A percentile compares a stretch with the other conserved stretches of the same genome.
Evolutionary conservation across 2,797 vertebrate species (phyloP).

Genomic region (Chaetodon trifasciatus): DNA sequence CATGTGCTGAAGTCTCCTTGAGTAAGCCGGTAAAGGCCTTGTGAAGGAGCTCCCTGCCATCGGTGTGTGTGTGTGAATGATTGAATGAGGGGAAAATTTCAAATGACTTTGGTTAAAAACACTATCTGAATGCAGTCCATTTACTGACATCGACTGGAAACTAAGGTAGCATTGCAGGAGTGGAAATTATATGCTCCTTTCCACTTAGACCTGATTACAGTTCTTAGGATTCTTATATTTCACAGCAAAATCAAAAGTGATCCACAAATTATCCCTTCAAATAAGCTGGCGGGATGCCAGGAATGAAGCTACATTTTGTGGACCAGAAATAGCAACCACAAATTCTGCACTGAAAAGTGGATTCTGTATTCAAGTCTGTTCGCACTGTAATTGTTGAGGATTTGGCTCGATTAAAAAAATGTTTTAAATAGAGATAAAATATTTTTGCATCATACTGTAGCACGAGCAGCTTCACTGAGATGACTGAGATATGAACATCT

Average conservation of each 20-base stretch:
- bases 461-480: neutral
- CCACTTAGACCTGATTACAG: slow-evolving; percentile 15
- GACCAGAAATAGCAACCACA: slow-evolving; percentile 6
- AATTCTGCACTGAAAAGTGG: slow-evolving; percentile 30
- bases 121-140: slow-evolving; percentile 6
- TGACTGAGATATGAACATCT: neutral
- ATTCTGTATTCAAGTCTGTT: slow-evolving; percentile 5
- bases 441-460: neutral
- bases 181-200: slow-evolving; percentile 23
- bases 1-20: too few species aligned
- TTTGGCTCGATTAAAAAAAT: neutral
- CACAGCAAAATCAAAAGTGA: slow-evolving; percentile 24
- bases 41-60: neutral
- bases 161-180: neutral
- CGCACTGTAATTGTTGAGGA: slow-evolving; percentile 8
- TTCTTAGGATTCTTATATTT: slow-evolving; percentile 18
- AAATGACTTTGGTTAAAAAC: slow-evolving; percentile 21
- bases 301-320: slow-evolving; percentile 23
- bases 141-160: slow-evolving; percentile 4
- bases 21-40: neutral
- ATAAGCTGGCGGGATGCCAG: slow-evolving; percentile 21
- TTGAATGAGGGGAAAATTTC: neutral
- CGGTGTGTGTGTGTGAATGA: neutral
- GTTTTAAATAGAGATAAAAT: neutral
- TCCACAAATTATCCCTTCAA: slow-evolving; percentile 32